phyloP scores from a whole-genome alignment of 2,113 vertebrate species.

The Onychostoma macrolepis region DNA sequence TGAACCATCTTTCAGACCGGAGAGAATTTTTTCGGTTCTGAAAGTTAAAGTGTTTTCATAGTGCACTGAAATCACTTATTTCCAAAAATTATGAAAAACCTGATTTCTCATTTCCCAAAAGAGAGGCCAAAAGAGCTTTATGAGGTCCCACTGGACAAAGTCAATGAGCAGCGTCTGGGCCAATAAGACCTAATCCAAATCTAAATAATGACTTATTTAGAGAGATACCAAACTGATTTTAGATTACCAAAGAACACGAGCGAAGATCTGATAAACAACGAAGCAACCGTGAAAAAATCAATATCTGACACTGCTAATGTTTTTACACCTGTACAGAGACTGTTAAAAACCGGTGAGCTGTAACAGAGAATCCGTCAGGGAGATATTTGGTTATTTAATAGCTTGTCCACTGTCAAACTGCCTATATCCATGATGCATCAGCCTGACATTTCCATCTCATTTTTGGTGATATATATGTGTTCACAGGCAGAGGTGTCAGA shows the following conservation, averaged over 20 bases:
- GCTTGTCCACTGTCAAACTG: conserved; percentile 5
- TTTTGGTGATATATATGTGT: background rate
- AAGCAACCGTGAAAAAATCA: conserved; percentile 5
- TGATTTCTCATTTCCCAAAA: background rate
- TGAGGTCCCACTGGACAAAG: background rate
- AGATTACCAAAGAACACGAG: background rate
- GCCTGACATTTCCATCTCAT: conserved; percentile 23
- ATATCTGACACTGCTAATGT: background rate
- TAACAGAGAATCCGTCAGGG: background rate
- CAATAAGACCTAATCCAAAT: conserved; percentile 12
- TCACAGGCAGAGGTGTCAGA: background rate
- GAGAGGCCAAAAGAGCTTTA: too few species aligned
- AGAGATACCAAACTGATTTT: background rate
- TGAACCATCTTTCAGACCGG: background rate
- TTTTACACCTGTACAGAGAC: background rate
- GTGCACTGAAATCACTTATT: background rate
- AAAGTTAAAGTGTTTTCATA: background rate
- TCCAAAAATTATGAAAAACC: background rate
- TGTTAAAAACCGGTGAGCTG: background rate
- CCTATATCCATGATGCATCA: background rate
- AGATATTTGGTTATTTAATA: conserved; percentile 13
- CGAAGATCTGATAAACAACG: background rate
- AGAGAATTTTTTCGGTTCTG: background rate
- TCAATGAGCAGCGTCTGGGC: background rate
- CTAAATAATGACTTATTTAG: background rate